These are phyloP conservation scores for Lithophane socia DNA, from an alignment of 2,888 invertebrate species.

Conservation along the genomic window DNA sequence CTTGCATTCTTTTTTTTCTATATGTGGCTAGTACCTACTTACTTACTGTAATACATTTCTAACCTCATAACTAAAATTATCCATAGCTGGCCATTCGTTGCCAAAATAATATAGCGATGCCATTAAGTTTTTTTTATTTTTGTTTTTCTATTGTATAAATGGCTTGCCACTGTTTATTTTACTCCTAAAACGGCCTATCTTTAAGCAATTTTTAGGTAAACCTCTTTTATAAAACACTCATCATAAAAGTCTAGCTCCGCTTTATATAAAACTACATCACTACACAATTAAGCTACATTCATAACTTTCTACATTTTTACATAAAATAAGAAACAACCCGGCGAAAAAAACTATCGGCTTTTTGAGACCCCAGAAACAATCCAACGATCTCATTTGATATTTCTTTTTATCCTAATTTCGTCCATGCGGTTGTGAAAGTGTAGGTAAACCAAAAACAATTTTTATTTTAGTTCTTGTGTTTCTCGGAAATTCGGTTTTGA, in stretches of 20 bases:
- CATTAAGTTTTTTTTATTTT: background rate
- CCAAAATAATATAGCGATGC: conserved; percentile 3
- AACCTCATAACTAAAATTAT: conserved; percentile 7
- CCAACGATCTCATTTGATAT: background rate
- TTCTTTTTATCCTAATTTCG: background rate
- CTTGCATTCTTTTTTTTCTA: background rate
- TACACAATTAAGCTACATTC: background rate
- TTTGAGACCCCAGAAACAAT: conserved; percentile 2
- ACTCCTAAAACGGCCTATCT: too few species aligned
- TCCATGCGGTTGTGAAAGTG: too few species aligned
- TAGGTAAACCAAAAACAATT: background rate
- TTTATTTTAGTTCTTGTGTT: background rate
- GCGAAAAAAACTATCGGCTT: background rate
- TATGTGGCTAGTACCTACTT: background rate
- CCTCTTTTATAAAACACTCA: background rate
- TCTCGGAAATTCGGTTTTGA: background rate
- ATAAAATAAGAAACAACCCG: background rate
- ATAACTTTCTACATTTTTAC: background rate
- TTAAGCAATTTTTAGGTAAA: background rate
- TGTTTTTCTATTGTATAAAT: background rate
- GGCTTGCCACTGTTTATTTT: background rate
- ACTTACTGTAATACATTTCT: background rate
- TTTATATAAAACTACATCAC: background rate
- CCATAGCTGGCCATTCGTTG: background rate
- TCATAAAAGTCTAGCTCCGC: too few species aligned